Evolutionary conservation across 1,140 invertebrate species (phyloP).

Genomic region (Bradynema listronoti): DNA sequence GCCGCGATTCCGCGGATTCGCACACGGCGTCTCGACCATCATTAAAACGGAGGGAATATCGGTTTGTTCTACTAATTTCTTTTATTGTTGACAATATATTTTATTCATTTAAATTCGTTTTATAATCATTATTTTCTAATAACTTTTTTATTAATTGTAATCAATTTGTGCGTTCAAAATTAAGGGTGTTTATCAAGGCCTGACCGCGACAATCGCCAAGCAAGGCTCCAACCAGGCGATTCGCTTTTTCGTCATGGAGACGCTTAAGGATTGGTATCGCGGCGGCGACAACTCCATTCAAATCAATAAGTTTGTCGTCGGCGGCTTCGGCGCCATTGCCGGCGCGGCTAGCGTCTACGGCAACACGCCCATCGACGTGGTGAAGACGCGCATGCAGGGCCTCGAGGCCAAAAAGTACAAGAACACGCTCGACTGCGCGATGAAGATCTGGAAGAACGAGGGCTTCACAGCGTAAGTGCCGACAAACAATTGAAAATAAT

Average conservation of each 20-base stretch:
- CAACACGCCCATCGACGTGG: constrained; percentile 93
- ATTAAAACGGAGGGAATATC: constrained; percentile 71
- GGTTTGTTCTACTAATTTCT: too few species aligned
- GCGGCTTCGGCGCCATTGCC: constrained; percentile 81
- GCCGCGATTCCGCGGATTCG: constrained; percentile 83
- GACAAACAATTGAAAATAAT: too few species aligned
- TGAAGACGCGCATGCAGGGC: constrained; percentile 98
- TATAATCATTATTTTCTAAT: constrained; percentile 10
- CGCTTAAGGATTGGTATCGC: constrained; percentile 82
- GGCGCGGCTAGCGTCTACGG: constrained; percentile 78
- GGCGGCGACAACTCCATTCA: constrained; percentile 68
- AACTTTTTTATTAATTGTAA: too few species aligned
- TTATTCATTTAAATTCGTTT: not conserved
- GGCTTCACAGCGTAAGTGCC: constrained; percentile 78
- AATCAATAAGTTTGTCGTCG: constrained; percentile 77
- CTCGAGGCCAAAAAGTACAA: constrained; percentile 91
- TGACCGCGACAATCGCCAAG: constrained; percentile 89
- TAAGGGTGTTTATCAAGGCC: constrained; percentile 86
- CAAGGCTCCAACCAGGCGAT: constrained; percentile 98
- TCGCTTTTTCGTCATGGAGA: constrained; percentile 93
- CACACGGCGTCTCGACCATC: constrained; percentile 82
- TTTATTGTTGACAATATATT: too few species aligned
- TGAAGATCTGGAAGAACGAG: constrained; percentile 84
- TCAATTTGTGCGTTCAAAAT: too few species aligned
- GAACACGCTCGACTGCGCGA: constrained; percentile 81